Percentiles rank a stretch among this genome's conserved stretches.
These are phyloP conservation scores for Anolis carolinensis DNA, from an alignment of 2,113 vertebrate genomes.

Conservation along the genomic window DNA sequence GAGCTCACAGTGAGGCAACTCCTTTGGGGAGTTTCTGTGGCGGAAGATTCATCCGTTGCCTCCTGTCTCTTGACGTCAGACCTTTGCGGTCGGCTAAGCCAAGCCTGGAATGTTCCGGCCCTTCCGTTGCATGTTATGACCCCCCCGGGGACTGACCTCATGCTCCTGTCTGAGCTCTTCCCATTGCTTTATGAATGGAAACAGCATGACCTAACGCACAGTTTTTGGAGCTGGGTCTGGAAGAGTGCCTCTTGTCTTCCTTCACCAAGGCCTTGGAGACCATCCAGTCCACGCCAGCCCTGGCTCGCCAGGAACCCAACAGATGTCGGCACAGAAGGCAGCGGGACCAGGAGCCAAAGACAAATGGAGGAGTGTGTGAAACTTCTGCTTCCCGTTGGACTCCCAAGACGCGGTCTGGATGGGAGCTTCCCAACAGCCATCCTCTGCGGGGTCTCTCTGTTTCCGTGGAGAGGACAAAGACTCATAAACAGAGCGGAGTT, in stretches of 20 bases:
- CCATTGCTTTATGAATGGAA: conserved; percentile 27
- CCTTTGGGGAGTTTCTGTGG: neutral
- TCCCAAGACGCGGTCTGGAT: neutral
- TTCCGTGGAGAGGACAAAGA: conserved; percentile 6
- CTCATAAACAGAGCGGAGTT: conserved; percentile 3
- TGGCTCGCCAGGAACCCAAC: neutral
- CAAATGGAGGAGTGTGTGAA: conserved; percentile 20
- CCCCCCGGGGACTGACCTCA: conserved; percentile 1
- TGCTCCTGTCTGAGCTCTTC: conserved; percentile 5
- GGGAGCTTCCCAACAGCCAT: neutral
- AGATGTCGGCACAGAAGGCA: conserved; percentile 32
- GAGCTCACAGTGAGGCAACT: neutral
- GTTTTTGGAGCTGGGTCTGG: neutral
- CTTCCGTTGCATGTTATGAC: neutral
- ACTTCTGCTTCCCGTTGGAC: conserved; percentile 22
- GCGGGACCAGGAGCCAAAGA: neutral
- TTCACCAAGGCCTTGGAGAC: conserved; percentile 26
- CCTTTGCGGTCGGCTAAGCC: neutral
- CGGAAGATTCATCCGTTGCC: neutral
- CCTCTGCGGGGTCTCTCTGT: conserved; percentile 1
- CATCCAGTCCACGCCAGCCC: neutral
- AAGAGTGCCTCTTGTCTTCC: conserved; percentile 5
- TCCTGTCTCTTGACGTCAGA: neutral
- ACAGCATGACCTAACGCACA: conserved; percentile 14
- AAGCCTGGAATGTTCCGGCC: neutral